Base-by-base conservation (phyloP, 2,888 invertebrate genomes). In the Agrenia bidenticulata region DNA sequence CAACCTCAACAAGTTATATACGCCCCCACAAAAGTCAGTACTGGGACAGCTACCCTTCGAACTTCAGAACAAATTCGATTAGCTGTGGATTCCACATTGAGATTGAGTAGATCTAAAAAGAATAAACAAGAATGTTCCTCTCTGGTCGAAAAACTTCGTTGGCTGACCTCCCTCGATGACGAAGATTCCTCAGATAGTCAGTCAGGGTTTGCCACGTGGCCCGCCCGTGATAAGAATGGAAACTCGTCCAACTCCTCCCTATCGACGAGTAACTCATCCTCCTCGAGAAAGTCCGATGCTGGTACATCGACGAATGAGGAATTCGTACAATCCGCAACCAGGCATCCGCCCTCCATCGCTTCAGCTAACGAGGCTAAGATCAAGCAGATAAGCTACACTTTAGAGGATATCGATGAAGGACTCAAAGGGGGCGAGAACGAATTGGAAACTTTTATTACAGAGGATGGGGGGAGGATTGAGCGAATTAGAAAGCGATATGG, bases 151-250 rank as follows among this genome's bases (percentile, higher is more conserved):
- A 85, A 92, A 69, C 91, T 94, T 73, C 87, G 90, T 54, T 88
- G 89, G 78, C 81, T 94, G 56, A 94, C 93, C 1, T 92, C 92
- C 78, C 89, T 92, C 79, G 88, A 90, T 42, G 92, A 92, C 68
- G 90, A 90, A 49, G 81, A 81, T 51, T 45, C 76, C 77, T 66
- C 81, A 80, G 62, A 70, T 54, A 64, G 66, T 61, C 71, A 71
- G 50, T 71, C 73, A 41, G 69, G 74, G 21, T 75, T 74, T 63
- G 74, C 75, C 0, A 75, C 76, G 2, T 74, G 74, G 74, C 75
- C 76, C 26, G 69, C 76, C 45, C 65, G 75, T 23, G 75, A 75
- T 53, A 75, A 75, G 49, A 76, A 75, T 54, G 74, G 75, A 13
- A 23, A 23, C 21, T 11, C 45, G 4, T 23, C 42, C 9, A 23